Evolutionary conservation across 2,888 invertebrate species (phyloP).

Genomic region (Drosophila mimetica): DNA sequence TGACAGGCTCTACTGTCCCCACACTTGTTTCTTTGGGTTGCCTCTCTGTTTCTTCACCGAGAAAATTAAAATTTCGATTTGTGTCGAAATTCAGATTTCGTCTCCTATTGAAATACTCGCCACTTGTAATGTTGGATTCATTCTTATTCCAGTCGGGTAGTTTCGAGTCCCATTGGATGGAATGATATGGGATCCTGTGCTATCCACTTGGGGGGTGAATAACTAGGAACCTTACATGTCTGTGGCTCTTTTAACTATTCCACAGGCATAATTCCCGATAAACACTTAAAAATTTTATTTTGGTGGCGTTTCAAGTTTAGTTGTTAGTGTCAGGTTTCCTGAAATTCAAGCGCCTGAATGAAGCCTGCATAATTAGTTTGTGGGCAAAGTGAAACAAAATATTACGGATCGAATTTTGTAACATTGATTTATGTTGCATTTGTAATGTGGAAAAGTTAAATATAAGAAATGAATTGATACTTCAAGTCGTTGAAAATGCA

Average conservation of each 20-base stretch:
- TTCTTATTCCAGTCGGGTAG: slow-evolving; percentile 17
- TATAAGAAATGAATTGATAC: not conserved
- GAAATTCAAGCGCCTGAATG: slow-evolving; percentile 40
- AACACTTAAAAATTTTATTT: slow-evolving; percentile 22
- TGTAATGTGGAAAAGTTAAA: not conserved
- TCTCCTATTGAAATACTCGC: slow-evolving; percentile 25
- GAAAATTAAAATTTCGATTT: slow-evolving; percentile 21
- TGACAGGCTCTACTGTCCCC: slow-evolving; percentile 8
- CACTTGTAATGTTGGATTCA: slow-evolving; percentile 28
- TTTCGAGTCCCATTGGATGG: not conserved
- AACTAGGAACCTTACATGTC: not conserved
- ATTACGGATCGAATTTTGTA: not conserved
- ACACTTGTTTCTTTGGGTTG: slow-evolving; percentile 20
- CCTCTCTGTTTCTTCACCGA: not conserved
- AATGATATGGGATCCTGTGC: slow-evolving; percentile 9
- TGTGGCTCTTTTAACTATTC: slow-evolving; percentile 32
- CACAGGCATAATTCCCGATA: slow-evolving; percentile 32
- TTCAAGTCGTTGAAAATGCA: not conserved
- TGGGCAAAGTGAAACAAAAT: slow-evolving; percentile 19
- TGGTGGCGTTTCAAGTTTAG: slow-evolving; percentile 29
- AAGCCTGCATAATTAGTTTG: slow-evolving; percentile 33
- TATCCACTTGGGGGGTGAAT: slow-evolving; percentile 20
- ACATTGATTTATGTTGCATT: slow-evolving; percentile 2
- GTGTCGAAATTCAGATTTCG: slow-evolving; percentile 38
- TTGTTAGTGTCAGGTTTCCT: slow-evolving; percentile 32